Evolutionary conservation across 1,140 invertebrate species (phyloP).

Genomic region (Eciton burchellii): DNA sequence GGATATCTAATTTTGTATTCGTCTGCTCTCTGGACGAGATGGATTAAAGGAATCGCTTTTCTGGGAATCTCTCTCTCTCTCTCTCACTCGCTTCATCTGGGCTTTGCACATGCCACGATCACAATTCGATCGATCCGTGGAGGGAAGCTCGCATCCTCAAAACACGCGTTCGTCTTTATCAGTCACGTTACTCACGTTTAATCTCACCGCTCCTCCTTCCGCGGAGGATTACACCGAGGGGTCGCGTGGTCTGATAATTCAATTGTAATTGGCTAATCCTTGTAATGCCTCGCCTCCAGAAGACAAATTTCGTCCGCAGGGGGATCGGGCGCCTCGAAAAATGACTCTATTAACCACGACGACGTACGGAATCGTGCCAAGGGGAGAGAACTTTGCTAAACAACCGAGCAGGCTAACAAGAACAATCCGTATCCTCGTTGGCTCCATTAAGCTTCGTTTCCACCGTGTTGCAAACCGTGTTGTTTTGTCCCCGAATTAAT

Average conservation of each 20-base stretch:
- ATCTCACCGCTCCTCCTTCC: slow-evolving; percentile 39
- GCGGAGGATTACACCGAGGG: slow-evolving; percentile 79
- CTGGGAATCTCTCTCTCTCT: slow-evolving; percentile 17
- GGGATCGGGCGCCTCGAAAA: slow-evolving; percentile 80
- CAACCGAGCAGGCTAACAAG: slow-evolving; percentile 81
- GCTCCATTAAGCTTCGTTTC: slow-evolving; percentile 48
- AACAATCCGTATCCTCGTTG: slow-evolving; percentile 81
- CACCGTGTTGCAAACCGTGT: slow-evolving; percentile 17
- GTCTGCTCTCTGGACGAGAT: slow-evolving; percentile 29
- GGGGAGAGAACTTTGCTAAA: slow-evolving; percentile 81
- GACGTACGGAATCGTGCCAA: slow-evolving; percentile 73
- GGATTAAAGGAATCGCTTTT: slow-evolving; percentile 43
- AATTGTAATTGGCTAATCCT: slow-evolving; percentile 86
- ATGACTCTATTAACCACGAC: slow-evolving; percentile 85
- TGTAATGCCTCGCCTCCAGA: slow-evolving; percentile 72
- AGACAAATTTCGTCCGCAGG: slow-evolving; percentile 75
- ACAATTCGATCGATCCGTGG: too few relatives aligned
- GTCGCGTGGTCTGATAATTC: slow-evolving; percentile 80
- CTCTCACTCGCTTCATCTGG: background rate
- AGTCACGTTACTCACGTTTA: slow-evolving; percentile 60
- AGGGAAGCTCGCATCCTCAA: too few relatives aligned
- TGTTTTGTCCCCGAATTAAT: background rate
- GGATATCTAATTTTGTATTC: slow-evolving; percentile 52
- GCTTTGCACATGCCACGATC: background rate
- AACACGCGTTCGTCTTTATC: slow-evolving; percentile 21